Evolutionary conservation across 2,113 vertebrate species (phyloP).

Genomic region (Engystomops pustulosus): DNA sequence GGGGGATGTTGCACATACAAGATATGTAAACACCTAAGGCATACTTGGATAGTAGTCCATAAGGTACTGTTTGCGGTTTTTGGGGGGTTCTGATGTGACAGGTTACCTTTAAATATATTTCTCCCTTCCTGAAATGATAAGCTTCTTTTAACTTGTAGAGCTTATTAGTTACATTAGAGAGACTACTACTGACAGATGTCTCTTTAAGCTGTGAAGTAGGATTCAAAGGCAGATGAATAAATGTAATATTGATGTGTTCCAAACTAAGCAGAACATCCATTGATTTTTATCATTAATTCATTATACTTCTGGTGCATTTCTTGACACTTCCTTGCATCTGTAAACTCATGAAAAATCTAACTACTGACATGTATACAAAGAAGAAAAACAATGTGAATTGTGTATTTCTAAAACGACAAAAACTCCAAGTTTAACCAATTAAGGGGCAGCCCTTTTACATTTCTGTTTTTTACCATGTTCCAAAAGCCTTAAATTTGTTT

Average conservation of each 20-base stretch:
- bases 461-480: too few relatives aligned
- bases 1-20: too few relatives aligned
- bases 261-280: not conserved
- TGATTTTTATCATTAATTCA: slow-evolving; percentile 15
- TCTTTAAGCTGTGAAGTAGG: not conserved
- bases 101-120: not conserved
- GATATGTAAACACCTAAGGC: too few relatives aligned
- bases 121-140: not conserved
- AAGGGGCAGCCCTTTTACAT: too few relatives aligned
- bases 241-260: slow-evolving; percentile 9
- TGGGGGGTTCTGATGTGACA: too few relatives aligned
- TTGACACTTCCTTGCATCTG: not conserved
- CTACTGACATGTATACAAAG: not conserved
- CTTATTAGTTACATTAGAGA: not conserved
- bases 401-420: too few relatives aligned
- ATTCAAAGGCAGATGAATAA: not conserved
- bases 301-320: not conserved
- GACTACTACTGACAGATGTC: not conserved
- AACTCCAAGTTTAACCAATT: too few relatives aligned
- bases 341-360: not conserved
- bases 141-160: not conserved
- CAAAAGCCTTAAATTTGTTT: too few relatives aligned
- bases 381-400: not conserved
- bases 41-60: too few relatives aligned
- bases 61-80: too few relatives aligned